Evolutionary conservation across 2,888 invertebrate species (phyloP), one percentile per base, ranked within the genome.

Genomic region (Drosophila recens): DNA sequence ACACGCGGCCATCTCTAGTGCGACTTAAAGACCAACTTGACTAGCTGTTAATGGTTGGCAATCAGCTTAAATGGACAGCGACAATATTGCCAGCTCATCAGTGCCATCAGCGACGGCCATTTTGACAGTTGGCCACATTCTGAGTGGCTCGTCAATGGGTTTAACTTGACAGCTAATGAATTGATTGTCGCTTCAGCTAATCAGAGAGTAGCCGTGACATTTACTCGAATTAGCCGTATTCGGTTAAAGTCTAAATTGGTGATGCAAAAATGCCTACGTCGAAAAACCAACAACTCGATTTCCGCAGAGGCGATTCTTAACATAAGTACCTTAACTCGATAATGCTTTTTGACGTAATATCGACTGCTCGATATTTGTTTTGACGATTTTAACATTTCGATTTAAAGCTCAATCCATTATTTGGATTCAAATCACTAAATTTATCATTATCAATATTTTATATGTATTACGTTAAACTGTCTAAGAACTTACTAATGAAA

Each of bases 51-150:
- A 65, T 71, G 53, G 56, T 40, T 61, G 57, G 42, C 73, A 61
- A 78, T 66, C 61, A 66, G 59, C 36, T 40, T 13, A 67, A 78
- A 62, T 77, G 59, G 43, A 38, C 45, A 53, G 56, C 58, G 40
- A 63, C 30, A 52, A 36, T 59, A 51, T 53, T 42, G 63, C 17
- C 51, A 52, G 56, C 64, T 56, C 52, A 59, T 71, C 67, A 53
- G 38, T 40, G 17, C 58, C 38, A 40, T 27, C 40, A 52, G 38
- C 48, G 43, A 46, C 45, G 58, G 75, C 49, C 64, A 63, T 64
- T 68, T 67, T 68, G 75, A 71, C 73, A 78, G 58, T 43, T 65
- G 53, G 59, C 67, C 67, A 66, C 77, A 63, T 76, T 81, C 80
- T 62, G 65, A 72, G 64, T 67, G 67, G 67, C 52, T 53, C 54